phyloP scores from a whole-genome alignment of 2,797 vertebrate species.

The Poliocrania exsul region DNA sequence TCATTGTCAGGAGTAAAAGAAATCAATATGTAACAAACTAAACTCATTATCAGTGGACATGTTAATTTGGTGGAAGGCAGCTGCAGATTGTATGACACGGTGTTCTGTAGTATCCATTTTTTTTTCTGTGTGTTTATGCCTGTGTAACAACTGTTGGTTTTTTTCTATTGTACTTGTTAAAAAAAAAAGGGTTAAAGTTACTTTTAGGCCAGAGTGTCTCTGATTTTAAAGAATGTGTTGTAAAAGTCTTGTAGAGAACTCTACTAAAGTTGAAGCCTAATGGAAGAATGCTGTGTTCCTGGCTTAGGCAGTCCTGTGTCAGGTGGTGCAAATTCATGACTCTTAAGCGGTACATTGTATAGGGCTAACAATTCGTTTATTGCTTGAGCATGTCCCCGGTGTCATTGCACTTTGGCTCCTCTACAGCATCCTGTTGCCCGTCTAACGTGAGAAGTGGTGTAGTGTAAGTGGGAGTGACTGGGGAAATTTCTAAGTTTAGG shows the following conservation, averaged over 20 bases:
- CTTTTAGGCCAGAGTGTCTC: background rate
- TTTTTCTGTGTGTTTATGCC: background rate
- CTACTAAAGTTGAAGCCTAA: background rate
- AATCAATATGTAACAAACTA: background rate
- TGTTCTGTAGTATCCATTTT: background rate
- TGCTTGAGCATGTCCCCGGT: background rate
- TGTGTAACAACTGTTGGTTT: background rate
- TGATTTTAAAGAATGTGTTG: background rate
- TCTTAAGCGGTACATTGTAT: background rate
- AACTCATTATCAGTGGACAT: background rate
- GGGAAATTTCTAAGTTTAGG: background rate
- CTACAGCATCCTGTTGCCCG: background rate
- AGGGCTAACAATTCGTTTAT: background rate
- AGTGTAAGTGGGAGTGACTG: background rate
- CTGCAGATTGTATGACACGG: background rate
- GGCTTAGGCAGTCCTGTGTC: background rate
- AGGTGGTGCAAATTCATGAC: background rate
- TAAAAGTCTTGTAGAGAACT: background rate
- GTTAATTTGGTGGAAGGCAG: conserved; percentile 12
- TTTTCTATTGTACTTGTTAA: background rate
- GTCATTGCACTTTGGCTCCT: background rate
- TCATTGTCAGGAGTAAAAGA: background rate
- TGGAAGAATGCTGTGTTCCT: background rate
- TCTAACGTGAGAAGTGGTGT: background rate
- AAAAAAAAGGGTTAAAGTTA: background rate